Percentiles rank a stretch among this genome's conserved stretches.
These are phyloP conservation scores for Labia minor DNA, from an alignment of 2,888 invertebrate genomes.

Conservation along the genomic window DNA sequence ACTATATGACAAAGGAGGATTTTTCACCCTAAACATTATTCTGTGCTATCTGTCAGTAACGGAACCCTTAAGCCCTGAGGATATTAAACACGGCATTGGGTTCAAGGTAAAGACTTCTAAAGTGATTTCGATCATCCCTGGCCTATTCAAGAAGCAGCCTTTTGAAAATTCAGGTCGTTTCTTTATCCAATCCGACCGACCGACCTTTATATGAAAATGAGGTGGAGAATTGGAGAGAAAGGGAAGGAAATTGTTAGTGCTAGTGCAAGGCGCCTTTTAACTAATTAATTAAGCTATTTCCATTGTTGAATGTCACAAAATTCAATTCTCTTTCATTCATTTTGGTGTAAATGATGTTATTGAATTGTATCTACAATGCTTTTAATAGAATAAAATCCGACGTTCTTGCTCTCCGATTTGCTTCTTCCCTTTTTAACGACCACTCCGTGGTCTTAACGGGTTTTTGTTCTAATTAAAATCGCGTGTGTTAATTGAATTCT, in stretches of 20 bases:
- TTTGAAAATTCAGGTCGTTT: not conserved
- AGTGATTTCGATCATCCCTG: not conserved
- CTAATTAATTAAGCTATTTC: not conserved
- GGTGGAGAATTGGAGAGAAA: not conserved
- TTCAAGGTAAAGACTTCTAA: not conserved
- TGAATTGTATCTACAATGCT: not conserved
- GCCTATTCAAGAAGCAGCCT: not conserved
- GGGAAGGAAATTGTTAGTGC: no score
- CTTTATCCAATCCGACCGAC: not conserved
- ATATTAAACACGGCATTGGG: not conserved
- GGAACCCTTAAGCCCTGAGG: not conserved
- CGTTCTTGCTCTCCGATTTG: not conserved
- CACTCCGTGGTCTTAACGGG: not conserved
- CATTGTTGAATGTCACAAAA: not conserved
- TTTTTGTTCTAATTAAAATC: not conserved
- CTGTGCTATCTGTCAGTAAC: no score
- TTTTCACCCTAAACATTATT: no score
- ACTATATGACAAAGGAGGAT: no score
- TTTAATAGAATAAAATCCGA: not conserved
- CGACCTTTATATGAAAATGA: not conserved
- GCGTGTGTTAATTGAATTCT: constrained; percentile 1
- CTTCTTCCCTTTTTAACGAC: not conserved
- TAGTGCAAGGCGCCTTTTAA: not conserved
- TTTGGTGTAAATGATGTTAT: not conserved
- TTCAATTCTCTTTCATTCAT: not conserved